Evolutionary conservation across 2,113 vertebrate species (phyloP).

Genomic region (Spea bombifrons): DNA sequence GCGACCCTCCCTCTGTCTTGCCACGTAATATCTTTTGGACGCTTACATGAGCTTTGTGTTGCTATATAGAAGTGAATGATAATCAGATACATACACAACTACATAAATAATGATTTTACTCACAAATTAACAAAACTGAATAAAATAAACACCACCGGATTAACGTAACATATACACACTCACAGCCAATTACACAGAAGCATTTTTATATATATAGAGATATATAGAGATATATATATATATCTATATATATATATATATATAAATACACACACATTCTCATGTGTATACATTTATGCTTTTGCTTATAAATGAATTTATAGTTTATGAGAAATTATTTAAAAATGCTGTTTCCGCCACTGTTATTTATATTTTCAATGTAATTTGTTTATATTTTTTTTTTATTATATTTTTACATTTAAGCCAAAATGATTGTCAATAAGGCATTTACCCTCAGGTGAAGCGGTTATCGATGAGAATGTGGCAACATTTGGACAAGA

Average conservation of each 20-base stretch:
- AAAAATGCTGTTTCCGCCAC: constrained; percentile 17
- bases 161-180: not conserved
- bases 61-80: too few relatives aligned
- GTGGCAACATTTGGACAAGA: not conserved
- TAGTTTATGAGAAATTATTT: not conserved
- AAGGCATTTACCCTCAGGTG: not conserved
- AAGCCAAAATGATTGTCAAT: not conserved
- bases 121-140: too few relatives aligned
- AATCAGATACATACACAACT: too few relatives aligned
- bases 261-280: constrained; percentile 10
- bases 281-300: constrained; percentile 10
- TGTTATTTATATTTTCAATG: not conserved
- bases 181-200: not conserved
- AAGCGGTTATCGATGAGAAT: too few relatives aligned
- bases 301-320: constrained; percentile 8
- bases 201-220: not conserved
- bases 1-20: too few relatives aligned
- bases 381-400: not conserved
- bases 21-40: too few relatives aligned
- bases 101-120: too few relatives aligned
- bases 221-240: not conserved
- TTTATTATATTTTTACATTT: not conserved
- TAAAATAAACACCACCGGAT: too few relatives aligned
- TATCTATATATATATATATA: too few relatives aligned
- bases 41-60: too few relatives aligned